phyloP scores from a whole-genome alignment of 2,888 invertebrate species.

The Tridacna gigas region DNA sequence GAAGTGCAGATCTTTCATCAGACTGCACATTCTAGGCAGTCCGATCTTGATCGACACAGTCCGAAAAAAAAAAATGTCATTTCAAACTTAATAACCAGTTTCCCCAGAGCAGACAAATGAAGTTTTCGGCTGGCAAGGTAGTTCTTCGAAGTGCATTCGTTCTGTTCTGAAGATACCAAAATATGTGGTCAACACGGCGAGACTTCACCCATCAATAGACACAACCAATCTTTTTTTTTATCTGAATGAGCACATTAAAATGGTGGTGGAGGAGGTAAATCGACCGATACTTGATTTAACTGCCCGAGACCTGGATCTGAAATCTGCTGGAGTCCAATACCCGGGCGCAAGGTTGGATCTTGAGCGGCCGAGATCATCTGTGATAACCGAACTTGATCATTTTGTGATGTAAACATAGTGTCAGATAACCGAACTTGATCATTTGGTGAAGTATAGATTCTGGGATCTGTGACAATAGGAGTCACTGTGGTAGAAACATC shows the following conservation, averaged over 20 bases:
- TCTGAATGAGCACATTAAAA: background rate
- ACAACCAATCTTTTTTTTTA: background rate
- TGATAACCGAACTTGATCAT: constrained; percentile 6
- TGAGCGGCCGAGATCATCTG: constrained; percentile 4
- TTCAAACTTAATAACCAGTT: too few species aligned
- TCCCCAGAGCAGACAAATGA: too few species aligned
- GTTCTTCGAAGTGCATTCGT: too few species aligned
- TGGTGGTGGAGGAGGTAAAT: constrained; percentile 22
- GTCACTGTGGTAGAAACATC: background rate
- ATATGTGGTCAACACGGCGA: too few species aligned
- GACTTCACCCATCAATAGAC: background rate
- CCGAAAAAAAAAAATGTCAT: too few species aligned
- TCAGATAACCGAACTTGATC: background rate
- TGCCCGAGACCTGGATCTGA: background rate
- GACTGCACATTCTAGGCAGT: too few species aligned
- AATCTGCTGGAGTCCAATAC: background rate
- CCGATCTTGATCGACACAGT: too few species aligned
- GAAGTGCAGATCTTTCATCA: too few species aligned
- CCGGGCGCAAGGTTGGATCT: background rate
- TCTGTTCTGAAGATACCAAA: too few species aligned
- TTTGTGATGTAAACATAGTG: background rate
- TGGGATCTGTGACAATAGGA: background rate
- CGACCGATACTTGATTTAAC: constrained; percentile 12
- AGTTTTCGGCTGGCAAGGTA: too few species aligned
- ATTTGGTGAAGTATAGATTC: background rate